Percentiles rank a stretch among this genome's conserved stretches.
These are phyloP conservation scores for Himalopsyche japonica DNA, from an alignment of 2,888 invertebrate species.

Conservation along the genomic window DNA sequence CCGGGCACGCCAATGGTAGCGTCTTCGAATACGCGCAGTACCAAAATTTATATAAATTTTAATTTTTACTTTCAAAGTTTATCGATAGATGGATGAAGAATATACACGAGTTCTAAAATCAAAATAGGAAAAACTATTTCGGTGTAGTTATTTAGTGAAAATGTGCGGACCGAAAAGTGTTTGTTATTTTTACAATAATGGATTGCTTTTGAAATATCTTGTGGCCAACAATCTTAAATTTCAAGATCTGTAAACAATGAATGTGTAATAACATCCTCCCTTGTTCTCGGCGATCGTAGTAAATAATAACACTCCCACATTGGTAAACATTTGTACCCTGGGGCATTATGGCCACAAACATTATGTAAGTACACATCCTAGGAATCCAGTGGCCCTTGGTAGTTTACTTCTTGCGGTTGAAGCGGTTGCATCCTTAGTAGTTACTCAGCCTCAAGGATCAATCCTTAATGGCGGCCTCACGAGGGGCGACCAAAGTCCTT, in stretches of 20 bases:
- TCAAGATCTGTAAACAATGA: background rate
- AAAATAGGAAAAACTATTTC: no score
- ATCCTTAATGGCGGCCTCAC: background rate
- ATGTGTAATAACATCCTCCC: background rate
- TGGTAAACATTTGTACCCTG: background rate
- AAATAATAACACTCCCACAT: background rate
- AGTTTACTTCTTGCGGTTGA: background rate
- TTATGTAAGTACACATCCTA: background rate
- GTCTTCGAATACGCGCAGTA: no score
- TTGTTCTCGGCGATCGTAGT: background rate
- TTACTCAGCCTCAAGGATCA: background rate
- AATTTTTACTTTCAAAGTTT: no score
- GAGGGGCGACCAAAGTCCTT: background rate
- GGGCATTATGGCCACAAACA: background rate
- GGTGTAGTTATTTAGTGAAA: no score
- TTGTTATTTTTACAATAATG: no score
- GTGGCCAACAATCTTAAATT: no score
- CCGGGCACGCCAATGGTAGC: no score
- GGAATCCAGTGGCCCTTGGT: background rate
- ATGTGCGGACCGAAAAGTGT: no score
- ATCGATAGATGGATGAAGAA: no score
- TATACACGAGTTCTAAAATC: no score
- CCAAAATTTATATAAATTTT: no score
- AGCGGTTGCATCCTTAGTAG: background rate
- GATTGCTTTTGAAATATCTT: no score